phyloP scores from a whole-genome alignment of 2,888 invertebrate species.

The Morpho achilles region DNA sequence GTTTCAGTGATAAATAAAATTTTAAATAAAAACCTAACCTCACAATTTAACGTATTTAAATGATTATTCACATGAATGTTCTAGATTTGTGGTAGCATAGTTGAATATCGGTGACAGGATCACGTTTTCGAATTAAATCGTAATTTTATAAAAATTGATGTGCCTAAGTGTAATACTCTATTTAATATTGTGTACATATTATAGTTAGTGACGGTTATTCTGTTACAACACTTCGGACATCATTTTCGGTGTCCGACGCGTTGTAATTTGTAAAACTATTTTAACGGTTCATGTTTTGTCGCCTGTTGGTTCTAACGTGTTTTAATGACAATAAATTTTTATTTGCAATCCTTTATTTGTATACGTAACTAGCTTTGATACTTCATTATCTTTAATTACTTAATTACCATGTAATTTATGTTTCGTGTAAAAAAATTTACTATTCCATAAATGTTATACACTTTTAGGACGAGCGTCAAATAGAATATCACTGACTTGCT shows the following conservation, averaged over 20 bases:
- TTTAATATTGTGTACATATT: conserved; percentile 63
- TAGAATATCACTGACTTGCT: too few species aligned
- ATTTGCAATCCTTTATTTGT: conserved; percentile 29
- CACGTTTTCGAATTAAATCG: conserved; percentile 72
- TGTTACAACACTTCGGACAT: conserved; percentile 47
- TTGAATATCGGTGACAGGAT: conserved; percentile 59
- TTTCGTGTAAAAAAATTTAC: neutral
- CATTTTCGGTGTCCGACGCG: conserved; percentile 29
- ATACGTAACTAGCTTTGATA: conserved; percentile 8
- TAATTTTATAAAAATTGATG: conserved; percentile 80
- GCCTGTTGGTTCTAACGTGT: conserved; percentile 41
- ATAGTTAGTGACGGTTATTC: conserved; percentile 44
- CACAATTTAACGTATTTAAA: conserved; percentile 37
- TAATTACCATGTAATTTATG: neutral
- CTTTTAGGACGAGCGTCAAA: neutral
- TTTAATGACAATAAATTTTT: conserved; percentile 57
- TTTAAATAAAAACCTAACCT: conserved; percentile 41
- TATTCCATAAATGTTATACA: neutral
- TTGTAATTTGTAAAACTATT: conserved; percentile 14
- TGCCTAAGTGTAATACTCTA: conserved; percentile 79
- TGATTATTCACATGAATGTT: conserved; percentile 50
- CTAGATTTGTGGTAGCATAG: conserved; percentile 63
- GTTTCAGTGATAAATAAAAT: conserved; percentile 31
- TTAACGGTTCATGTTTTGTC: conserved; percentile 32
- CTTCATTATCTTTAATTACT: neutral